Evolutionary conservation across 2,113 vertebrate genomes (phyloP).

Genomic region (Malurus elegans): DNA sequence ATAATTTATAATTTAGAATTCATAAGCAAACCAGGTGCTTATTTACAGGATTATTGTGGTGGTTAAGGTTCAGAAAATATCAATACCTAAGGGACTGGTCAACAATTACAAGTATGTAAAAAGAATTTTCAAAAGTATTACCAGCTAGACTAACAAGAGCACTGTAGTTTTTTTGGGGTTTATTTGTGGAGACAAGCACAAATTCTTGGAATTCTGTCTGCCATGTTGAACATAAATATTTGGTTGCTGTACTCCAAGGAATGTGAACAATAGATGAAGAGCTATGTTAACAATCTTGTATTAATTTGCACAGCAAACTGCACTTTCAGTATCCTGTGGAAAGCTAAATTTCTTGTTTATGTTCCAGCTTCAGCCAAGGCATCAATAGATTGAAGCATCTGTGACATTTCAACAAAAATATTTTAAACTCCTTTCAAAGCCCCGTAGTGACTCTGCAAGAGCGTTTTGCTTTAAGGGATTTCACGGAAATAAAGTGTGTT

Average conservation of each 20-base stretch:
- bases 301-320: background rate
- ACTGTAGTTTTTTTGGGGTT: background rate
- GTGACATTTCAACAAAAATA: background rate
- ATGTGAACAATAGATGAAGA: background rate
- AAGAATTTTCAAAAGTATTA: background rate
- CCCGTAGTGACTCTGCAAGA: fast-evolving
- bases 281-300: background rate
- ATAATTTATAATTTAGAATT: background rate
- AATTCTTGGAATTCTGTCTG: background rate
- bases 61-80: background rate
- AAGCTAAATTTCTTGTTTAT: background rate
- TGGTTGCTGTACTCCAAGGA: background rate
- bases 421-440: background rate
- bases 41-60: background rate
- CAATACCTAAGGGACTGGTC: background rate
- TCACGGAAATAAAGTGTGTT: background rate
- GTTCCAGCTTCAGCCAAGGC: background rate
- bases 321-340: background rate
- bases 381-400: background rate
- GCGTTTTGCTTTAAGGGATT: background rate
- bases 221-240: background rate
- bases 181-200: background rate
- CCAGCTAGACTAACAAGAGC: background rate
- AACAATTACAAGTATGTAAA: background rate
- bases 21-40: background rate